Base-by-base conservation (phyloP, 1,140 invertebrate genomes). In the Calycopis cecrops region DNA sequence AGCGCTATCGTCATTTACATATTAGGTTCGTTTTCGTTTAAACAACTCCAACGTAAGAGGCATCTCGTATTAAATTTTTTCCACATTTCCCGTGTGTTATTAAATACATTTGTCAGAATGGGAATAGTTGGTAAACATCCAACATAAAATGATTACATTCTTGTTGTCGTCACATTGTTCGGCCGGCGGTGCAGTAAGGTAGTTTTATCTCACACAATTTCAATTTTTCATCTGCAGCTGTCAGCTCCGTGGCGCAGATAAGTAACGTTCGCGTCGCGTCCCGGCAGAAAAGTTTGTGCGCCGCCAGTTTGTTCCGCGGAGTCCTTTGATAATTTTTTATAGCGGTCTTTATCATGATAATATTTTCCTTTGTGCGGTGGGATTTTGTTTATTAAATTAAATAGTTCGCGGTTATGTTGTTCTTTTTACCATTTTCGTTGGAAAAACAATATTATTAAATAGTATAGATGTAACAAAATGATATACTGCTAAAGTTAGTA, bases 171-270 rank as follows among this genome's bases (percentile, higher is more conserved):
- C 72, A 79, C 74, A 76, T 82, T 80, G 78, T 80, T 79, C 64
- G 69, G 65, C 44, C 47, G n/a, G 52, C 16, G 73, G 69, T 57
- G 75, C 74, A 75, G 77, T 81, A 79, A 74, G 74, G 76, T 81
- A 77, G 77, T 83, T 85, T 83, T 85, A 85, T 85, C 82, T 83
- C 82, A 70, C 75, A 83, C 82, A 83, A 85, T 85, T 85, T 85
- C 82, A 85, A 85, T 85, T 85, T 83, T 85, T 85, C 79, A 85
- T 85, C 78, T 85, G 82, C 76, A 81, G 78, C 82, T 83, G 82
- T 85, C 82, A 82, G 79, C 79, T 65, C 73, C 69, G 68, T 75
- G 76, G 67, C 70, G 73, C 65, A 85, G 79, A 85, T 85, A 85
- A 83, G 82, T 83, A 83, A 83, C 79, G 79, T 74, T 67, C 75